Percentiles rank a stretch among this genome's conserved stretches.
These are phyloP conservation scores for Rhynchomys soricoides DNA, from an alignment of 2,113 vertebrate genomes.

Conservation along the genomic window DNA sequence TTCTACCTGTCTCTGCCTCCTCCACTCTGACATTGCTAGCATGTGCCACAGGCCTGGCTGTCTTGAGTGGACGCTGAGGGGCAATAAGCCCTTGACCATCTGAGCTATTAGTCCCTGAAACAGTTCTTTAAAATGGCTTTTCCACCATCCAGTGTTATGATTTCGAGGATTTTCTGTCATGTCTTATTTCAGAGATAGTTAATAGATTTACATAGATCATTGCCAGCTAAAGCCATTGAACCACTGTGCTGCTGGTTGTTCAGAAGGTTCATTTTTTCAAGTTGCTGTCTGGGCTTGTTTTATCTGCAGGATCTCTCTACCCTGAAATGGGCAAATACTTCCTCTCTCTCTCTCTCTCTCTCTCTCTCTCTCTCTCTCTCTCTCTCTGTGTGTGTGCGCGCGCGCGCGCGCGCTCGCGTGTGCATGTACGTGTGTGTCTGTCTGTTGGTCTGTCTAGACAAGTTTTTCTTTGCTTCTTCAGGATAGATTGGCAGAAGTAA, in stretches of 20 bases:
- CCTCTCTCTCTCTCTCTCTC: fast-evolving
- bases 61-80: not conserved
- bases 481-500: not conserved
- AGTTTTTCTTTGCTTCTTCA: not conserved
- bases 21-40: not conserved
- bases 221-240: not conserved
- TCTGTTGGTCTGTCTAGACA: no score
- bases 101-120: not conserved
- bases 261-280: not conserved
- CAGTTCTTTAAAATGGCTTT: not conserved
- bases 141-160: not conserved
- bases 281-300: not conserved
- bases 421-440: no score
- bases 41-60: not conserved
- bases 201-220: not conserved
- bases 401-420: no score
- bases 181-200: not conserved
- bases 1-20: not conserved
- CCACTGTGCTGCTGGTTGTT: not conserved
- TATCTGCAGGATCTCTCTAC: not conserved
- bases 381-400: no score
- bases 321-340: not conserved
- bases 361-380: fast-evolving
- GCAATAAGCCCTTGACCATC: not conserved
- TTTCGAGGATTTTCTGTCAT: not conserved